Evolutionary conservation across 2,888 invertebrate species (phyloP).

Genomic region (Acronicta leporina): DNA sequence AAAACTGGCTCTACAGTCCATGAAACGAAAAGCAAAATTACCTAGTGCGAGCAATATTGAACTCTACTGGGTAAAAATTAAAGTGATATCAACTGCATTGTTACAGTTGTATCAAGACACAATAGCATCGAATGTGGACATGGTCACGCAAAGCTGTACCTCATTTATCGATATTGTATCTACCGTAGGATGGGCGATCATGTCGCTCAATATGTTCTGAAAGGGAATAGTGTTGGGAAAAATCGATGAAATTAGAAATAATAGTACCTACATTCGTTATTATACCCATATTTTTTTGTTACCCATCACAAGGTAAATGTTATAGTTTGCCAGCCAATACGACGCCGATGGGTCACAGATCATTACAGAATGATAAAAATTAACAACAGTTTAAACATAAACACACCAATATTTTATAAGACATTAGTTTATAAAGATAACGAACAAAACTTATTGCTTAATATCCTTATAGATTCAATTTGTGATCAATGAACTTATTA

Average conservation of each 20-base stretch:
- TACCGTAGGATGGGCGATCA: constrained; percentile 59
- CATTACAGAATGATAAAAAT: too few relatives aligned
- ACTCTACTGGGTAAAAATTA: constrained; percentile 25
- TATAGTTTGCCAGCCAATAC: too few relatives aligned
- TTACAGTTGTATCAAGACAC: constrained; percentile 39
- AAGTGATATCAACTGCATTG: constrained; percentile 1
- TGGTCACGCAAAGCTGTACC: constrained; percentile 70
- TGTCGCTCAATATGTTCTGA: constrained; percentile 27
- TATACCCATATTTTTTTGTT: too few relatives aligned
- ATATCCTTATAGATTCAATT: constrained; percentile 1
- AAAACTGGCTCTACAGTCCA: constrained; percentile 19
- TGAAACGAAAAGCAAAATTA: constrained; percentile 10
- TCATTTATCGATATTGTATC: constrained; percentile 74
- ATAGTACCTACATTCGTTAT: too few relatives aligned
- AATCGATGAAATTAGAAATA: constrained; percentile 15
- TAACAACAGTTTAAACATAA: too few relatives aligned
- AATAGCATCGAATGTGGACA: constrained; percentile 63
- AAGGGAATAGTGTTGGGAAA: constrained; percentile 29
- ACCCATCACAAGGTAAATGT: too few relatives aligned
- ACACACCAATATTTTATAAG: too few relatives aligned
- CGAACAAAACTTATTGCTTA: too few relatives aligned
- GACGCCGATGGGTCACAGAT: too few relatives aligned
- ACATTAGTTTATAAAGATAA: too few relatives aligned
- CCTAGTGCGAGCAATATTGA: constrained; percentile 25
- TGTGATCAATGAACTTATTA: not conserved